Conservation (phyloP, 2,888 invertebrate species). For the Perizoma flavofasciatum region DNA sequence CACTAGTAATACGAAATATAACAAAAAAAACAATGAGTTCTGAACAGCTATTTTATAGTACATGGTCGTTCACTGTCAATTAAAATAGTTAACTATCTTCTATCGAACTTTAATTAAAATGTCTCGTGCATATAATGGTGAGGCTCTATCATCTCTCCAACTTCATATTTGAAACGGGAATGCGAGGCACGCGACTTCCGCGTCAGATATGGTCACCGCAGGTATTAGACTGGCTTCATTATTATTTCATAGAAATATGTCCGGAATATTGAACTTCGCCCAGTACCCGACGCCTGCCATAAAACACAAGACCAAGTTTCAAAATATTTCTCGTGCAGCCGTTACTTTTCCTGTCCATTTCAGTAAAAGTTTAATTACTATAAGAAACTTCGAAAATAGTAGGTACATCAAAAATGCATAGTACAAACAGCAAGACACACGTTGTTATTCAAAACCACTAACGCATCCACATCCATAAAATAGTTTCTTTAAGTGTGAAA, state of each 20-base stretch:
- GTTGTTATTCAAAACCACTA: constrained; percentile 57
- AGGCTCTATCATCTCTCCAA: constrained; percentile 48
- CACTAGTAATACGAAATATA: too few relatives aligned
- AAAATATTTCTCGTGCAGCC: constrained; percentile 38
- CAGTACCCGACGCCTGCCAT: constrained; percentile 21
- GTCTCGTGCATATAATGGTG: constrained; percentile 47
- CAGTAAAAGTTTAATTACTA: constrained; percentile 32
- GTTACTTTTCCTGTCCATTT: constrained; percentile 23
- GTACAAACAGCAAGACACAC: constrained; percentile 39
- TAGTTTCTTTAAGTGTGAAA: constrained; percentile 72
- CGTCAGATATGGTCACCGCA: constrained; percentile 62
- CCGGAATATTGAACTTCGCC: constrained; percentile 39
- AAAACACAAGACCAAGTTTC: constrained; percentile 36
- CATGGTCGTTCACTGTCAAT: neutral
- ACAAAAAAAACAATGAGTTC: neutral
- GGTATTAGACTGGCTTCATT: constrained; percentile 66
- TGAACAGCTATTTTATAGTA: neutral
- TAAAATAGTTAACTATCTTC: constrained; percentile 6
- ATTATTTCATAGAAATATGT: constrained; percentile 62
- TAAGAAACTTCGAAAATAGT: constrained; percentile 31
- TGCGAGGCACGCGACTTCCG: constrained; percentile 60
- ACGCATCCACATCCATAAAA: constrained; percentile 53
- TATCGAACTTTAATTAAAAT: constrained; percentile 53
- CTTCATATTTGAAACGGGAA: constrained; percentile 71
- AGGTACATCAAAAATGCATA: constrained; percentile 29